A percentile compares a stretch with the other conserved stretches of the same genome.
Conservation (phyloP, 2,888 invertebrate genomes). For the Patella pellucida region DNA sequence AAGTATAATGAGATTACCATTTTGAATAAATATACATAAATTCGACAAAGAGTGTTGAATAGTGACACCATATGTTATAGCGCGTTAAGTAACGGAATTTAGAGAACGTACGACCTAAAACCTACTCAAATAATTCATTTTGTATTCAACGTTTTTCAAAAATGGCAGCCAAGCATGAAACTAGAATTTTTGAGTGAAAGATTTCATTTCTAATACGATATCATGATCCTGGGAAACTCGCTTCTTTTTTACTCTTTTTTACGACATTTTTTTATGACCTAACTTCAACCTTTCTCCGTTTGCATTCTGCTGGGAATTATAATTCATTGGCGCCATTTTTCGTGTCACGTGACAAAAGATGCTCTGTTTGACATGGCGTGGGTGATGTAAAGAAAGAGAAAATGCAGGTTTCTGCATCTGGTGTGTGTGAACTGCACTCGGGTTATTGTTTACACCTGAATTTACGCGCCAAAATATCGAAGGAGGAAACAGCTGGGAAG, state of each 20-base stretch:
- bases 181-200: not conserved
- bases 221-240: not conserved
- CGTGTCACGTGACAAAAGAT: not conserved
- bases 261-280: no score
- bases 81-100: not conserved
- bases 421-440: not conserved
- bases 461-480: no score
- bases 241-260: no score
- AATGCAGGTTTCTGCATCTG: constrained; percentile 2
- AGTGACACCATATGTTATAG: not conserved
- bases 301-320: not conserved
- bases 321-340: constrained; percentile 5
- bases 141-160: not conserved
- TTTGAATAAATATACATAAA: not conserved
- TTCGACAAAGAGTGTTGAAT: not conserved
- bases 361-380: constrained; percentile 1
- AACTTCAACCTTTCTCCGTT: no score
- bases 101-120: not conserved
- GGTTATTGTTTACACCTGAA: not conserved
- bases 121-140: not conserved
- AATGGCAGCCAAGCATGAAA: not conserved
- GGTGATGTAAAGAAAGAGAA: not conserved
- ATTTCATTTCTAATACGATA: not conserved
- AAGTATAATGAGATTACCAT: not conserved
- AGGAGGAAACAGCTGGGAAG: no score